These are phyloP conservation scores for Sarotherodon lohbergeri DNA, from an alignment of 2,113 vertebrate species.

Conservation along the genomic window DNA sequence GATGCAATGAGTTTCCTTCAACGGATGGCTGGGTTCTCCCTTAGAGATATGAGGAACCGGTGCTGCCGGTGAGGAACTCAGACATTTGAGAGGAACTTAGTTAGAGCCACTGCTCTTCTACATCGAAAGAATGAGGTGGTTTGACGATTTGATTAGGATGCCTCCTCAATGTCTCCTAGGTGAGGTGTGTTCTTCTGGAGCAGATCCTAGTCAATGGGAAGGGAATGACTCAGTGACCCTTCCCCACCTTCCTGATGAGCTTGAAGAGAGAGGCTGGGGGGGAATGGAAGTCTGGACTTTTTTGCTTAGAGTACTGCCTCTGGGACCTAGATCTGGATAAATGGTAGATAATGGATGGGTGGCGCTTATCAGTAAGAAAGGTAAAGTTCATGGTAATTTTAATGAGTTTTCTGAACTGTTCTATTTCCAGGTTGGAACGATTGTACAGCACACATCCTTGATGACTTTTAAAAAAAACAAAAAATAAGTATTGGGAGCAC, in stretches of 20 bases:
- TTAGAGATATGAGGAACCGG: not conserved
- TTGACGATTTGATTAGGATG: not conserved
- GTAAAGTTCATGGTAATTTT: not conserved
- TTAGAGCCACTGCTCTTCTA: not conserved
- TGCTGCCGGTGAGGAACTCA: not conserved
- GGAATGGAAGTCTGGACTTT: not conserved
- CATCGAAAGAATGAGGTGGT: not conserved
- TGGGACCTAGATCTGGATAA: not conserved
- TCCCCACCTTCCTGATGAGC: not conserved
- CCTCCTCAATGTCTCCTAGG: not conserved
- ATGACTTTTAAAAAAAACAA: fast-evolving
- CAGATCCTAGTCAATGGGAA: not conserved
- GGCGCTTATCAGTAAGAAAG: not conserved
- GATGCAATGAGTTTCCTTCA: not conserved
- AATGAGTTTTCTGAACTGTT: not conserved
- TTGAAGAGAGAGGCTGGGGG: not conserved
- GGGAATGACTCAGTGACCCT: not conserved
- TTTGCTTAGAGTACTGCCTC: not conserved
- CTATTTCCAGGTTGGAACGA: not conserved
- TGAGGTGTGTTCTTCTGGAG: not conserved
- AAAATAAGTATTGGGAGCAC: not conserved
- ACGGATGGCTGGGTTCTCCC: not conserved
- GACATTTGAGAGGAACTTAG: not conserved
- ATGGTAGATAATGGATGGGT: not conserved
- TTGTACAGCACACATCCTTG: not conserved